Evolutionary conservation across 2,888 invertebrate species (phyloP).

Genomic region (Lycophotia porphyrea): DNA sequence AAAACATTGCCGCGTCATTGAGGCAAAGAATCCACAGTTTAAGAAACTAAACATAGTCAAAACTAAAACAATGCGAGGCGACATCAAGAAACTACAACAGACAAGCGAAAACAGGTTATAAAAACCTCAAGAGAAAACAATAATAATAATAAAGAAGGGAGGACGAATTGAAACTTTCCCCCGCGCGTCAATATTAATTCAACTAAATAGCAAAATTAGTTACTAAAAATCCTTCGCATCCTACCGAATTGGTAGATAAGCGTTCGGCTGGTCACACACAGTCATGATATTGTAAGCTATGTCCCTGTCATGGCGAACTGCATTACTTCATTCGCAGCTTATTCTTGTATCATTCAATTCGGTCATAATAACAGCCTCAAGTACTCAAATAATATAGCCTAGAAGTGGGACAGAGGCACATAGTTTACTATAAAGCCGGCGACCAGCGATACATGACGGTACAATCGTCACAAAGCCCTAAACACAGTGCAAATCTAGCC

Average conservation of each 20-base stretch:
- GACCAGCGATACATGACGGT: conserved; percentile 62
- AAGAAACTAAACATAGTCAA: conserved; percentile 73
- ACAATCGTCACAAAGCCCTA: conserved; percentile 67
- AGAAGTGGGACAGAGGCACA: conserved; percentile 31
- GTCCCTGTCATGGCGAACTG: conserved; percentile 31
- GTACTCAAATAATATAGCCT: conserved; percentile 19
- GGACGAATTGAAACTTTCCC: conserved; percentile 76
- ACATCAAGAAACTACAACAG: conserved; percentile 69
- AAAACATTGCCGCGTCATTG: conserved; percentile 62
- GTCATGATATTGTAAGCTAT: conserved; percentile 44
- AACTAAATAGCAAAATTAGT: conserved; percentile 70
- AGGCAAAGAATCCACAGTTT: conserved; percentile 47
- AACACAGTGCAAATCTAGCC: conserved; percentile 75
- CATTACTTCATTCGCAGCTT: not conserved
- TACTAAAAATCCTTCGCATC: conserved; percentile 67
- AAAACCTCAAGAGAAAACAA: conserved; percentile 71
- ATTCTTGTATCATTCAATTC: conserved; percentile 4
- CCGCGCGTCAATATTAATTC: conserved; percentile 66
- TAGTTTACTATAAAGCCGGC: conserved; percentile 55
- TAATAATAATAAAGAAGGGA: conserved; percentile 61
- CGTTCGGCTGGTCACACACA: conserved; percentile 61
- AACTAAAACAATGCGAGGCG: conserved; percentile 79
- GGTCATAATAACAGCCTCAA: conserved; percentile 19
- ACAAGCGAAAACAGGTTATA: conserved; percentile 72
- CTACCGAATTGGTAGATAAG: conserved; percentile 62